phyloP scores from a whole-genome alignment of 2,113 vertebrate species.

The Clinocottus analis region DNA sequence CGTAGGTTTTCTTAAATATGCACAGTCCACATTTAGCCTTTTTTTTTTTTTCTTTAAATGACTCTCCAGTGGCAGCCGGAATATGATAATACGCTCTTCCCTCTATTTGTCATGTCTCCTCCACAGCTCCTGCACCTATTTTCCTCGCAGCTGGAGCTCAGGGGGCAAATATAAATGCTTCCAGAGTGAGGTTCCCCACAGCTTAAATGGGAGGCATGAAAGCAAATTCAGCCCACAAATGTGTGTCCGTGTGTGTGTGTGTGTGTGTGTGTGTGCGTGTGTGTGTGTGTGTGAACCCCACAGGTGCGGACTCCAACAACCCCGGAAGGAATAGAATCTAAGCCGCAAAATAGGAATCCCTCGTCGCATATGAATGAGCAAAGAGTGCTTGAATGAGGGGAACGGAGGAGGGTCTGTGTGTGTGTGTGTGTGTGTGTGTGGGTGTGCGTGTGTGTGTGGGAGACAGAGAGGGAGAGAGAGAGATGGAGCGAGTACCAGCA shows the following conservation, averaged over 20 bases:
- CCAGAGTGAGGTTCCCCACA: conserved; percentile 47
- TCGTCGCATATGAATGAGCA: conserved; percentile 68
- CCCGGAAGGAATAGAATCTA: conserved; percentile 62
- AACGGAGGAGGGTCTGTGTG: conserved; percentile 3
- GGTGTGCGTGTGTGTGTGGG: no score
- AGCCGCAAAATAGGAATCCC: conserved; percentile 61
- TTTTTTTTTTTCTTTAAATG: conserved; percentile 23
- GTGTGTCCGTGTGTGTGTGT: conserved; percentile 13
- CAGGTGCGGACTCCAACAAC: conserved; percentile 63
- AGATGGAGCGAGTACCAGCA: conserved; percentile 21
- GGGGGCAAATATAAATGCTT: conserved; percentile 61
- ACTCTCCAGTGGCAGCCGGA: conserved; percentile 36
- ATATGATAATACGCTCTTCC: conserved; percentile 45
- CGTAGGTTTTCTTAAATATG: conserved; percentile 30
- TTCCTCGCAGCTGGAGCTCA: conserved; percentile 59
- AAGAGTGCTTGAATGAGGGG: conserved; percentile 36
- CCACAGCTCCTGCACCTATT: conserved; percentile 49
- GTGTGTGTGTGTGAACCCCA: conserved; percentile 25
- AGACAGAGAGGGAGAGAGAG: no score
- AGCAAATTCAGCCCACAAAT: conserved; percentile 32
- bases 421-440: not conserved
- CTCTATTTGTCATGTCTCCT: conserved; percentile 48
- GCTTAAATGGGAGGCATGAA: conserved; percentile 58
- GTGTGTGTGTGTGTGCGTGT: not conserved
- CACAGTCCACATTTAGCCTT: conserved; percentile 21